Base-by-base conservation (phyloP, 2,113 vertebrate genomes). In the Rissa tridactyla region DNA sequence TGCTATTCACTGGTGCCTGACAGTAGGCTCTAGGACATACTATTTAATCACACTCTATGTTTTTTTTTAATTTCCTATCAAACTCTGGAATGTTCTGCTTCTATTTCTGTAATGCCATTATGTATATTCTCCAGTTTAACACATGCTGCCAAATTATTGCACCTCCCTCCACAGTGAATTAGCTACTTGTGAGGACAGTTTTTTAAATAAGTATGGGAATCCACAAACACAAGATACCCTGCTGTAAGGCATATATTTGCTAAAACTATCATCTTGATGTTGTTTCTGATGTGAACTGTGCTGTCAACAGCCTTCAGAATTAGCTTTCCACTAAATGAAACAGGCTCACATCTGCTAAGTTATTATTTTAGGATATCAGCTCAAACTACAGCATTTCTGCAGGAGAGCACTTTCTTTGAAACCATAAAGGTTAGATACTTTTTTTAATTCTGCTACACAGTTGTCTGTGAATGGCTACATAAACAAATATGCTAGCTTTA, bases 61-160 rank as follows among this genome's bases (percentile, higher is more conserved):
- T 70, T 88, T 84, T 70, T 62, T 94, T 77, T 71, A 2, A 87
- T 94, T 94, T 96, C 36, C 77, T 87, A 79, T 12, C 54, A 84
- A 68, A 30, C 46, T 94, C 61, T 87, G 58, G 62, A 80, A 94
- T 77, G 66, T 77, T 92, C 81, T 91, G 21, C 17, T 84, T 82
- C 86, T 84, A 38, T 73, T 93, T 85, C 58, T 85, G 54, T 54
- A 80, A 77, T 87, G 64, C 5, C 51, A n/a, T 79, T 84, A n/a
- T 30, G 20, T 76, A 46, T 72, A 54, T 65, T 71, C n/a, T 76
- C 52, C 84, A 76, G 11, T 13, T 57, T 70, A 82, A 64, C 54
- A 34, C 34, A 81, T 44, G 18, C 22, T 78, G 32, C 5, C n/a
- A 49, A 36, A 81, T 73, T 81, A 91, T 20, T 77, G 23, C 34